Evolutionary conservation across 2,888 invertebrate genomes (phyloP), one percentile per base, ranked within the genome.

Genomic region (Ophonus ardosiacus): DNA sequence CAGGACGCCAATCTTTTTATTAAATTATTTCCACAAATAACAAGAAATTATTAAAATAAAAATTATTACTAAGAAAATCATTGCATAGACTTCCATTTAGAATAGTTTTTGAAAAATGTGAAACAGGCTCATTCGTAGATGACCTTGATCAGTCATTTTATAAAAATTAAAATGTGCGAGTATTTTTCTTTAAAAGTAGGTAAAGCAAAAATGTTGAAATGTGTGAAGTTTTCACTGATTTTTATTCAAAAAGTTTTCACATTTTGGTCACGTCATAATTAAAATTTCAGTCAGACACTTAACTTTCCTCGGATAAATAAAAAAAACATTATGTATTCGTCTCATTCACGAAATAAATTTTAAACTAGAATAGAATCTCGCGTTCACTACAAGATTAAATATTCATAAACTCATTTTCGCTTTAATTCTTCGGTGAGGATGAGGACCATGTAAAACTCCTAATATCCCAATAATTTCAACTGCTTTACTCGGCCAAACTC

Each of bases 351-450:
- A 38, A 68, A 0, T 38, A n/a, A 31, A 38, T 68, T 38, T 68
- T 5, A 68, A 68, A 68, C 40, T 68, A 68, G 63, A 10, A 13
- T 24, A 63, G 63, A 21, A 10, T 18, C 63, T 5, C 21, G 31
- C n/a, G 21, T 24, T 15, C 31, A 68, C 15, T n/a, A 38, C 18
- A 68, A 38, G 31, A n/a, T 68, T 68, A 68, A 68, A 38, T 38
- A 68, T 68, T 68, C 68, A 68, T 68, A 13, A 68, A 24, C n/a
- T 40, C 68, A 38, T 68, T 68, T 68, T 31, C 68, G 68, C 68
- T 15, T 31, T 31, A 68, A 68, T 68, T 68, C 38, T 13, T 13
- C 15, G 38, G 24, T 68, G 31, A 68, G 40, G 68, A 68, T 68
- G 31, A 68, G 68, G 68, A 40, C 40, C 38, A 68, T 31, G 15